phyloP scores from a whole-genome alignment of 2,797 vertebrate genomes.

The Sebastiscus tertius region DNA sequence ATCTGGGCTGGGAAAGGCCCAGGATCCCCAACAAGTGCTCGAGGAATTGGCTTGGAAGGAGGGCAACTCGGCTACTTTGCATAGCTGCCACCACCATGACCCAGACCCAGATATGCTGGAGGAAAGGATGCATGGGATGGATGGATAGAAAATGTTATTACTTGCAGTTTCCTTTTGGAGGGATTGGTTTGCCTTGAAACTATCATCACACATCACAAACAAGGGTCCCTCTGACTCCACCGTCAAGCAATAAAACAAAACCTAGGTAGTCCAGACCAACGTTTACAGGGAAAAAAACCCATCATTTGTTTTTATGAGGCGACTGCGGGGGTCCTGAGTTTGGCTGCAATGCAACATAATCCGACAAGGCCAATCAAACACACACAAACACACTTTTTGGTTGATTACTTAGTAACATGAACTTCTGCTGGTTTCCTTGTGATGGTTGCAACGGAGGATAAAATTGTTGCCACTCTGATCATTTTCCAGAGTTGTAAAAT shows the following conservation, averaged over 20 bases:
- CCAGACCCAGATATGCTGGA: not conserved
- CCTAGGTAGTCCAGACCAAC: not conserved
- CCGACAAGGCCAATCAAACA: not conserved
- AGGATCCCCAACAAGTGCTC: not conserved
- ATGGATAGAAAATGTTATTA: not conserved
- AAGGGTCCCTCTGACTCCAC: not conserved
- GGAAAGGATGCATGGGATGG: not conserved
- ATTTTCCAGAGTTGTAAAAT: not conserved
- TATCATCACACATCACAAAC: not conserved
- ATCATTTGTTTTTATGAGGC: not conserved
- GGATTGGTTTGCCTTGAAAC: not conserved
- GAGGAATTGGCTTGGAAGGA: not conserved
- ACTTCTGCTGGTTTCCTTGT: not conserved
- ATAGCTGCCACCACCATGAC: not conserved
- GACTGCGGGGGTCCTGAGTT: not conserved
- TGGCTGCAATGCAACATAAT: not conserved
- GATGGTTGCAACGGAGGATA: not conserved
- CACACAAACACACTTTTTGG: not conserved
- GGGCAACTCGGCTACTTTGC: not conserved
- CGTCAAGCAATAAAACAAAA: not conserved
- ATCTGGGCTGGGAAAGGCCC: not conserved
- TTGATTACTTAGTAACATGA: not conserved
- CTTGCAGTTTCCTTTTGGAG: not conserved
- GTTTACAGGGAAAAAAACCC: accelerated
- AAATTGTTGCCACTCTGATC: not conserved